Evolutionary conservation across 2,888 invertebrate species (phyloP).

Genomic region (Bugulina stolonifera): DNA sequence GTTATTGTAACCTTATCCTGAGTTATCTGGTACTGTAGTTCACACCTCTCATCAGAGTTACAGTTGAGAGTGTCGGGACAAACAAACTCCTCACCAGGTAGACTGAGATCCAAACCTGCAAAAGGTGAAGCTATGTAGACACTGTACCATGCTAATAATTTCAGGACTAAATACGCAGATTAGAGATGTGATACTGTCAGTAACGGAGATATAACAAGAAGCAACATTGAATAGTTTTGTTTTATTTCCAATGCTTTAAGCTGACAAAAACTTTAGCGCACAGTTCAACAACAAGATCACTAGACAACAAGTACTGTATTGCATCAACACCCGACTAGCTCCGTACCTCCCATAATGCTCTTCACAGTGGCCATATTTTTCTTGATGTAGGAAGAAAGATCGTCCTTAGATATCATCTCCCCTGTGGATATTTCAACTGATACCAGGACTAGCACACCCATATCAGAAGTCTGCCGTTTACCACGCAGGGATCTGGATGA

Average conservation of each 20-base stretch:
- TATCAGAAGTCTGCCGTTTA: neutral
- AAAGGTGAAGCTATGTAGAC: too few species aligned
- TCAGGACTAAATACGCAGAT: too few species aligned
- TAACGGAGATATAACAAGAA: too few species aligned
- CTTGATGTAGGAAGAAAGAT: neutral
- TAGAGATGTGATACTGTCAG: too few species aligned
- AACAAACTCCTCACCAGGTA: neutral
- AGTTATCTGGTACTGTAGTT: constrained; percentile 17
- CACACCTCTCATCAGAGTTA: constrained; percentile 20
- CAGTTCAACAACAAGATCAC: too few species aligned
- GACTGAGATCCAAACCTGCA: neutral
- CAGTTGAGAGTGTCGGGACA: neutral
- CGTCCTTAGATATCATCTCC: constrained; percentile 5
- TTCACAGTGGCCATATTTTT: constrained; percentile 9
- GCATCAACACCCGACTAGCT: too few species aligned
- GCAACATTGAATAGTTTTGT: too few species aligned
- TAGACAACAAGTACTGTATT: too few species aligned
- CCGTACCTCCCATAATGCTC: constrained; percentile 23
- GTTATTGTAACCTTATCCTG: constrained; percentile 18
- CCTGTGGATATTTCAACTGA: neutral
- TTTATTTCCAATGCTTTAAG: too few species aligned
- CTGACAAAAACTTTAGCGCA: too few species aligned
- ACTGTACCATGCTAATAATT: too few species aligned
- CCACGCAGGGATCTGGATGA: neutral
- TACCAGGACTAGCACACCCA: neutral